Evolutionary conservation across 1,140 invertebrate species (phyloP).

Genomic region (Drosophila nikananu): DNA sequence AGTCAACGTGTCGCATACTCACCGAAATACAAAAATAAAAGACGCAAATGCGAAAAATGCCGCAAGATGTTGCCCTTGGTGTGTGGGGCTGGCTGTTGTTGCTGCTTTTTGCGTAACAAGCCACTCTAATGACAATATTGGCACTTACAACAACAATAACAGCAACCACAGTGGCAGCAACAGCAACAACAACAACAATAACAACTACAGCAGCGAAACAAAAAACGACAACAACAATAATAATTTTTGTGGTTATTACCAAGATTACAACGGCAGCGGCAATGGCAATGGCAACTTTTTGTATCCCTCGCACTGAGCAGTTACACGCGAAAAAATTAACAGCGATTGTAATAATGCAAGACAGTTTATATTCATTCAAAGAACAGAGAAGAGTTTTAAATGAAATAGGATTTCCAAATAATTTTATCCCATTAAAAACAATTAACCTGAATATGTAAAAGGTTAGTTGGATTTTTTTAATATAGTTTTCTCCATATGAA

Average conservation of each 20-base stretch:
- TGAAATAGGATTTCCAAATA: too few species aligned
- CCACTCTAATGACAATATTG: slow-evolving; percentile 83
- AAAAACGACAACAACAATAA: slow-evolving; percentile 69
- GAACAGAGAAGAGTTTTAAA: too few species aligned
- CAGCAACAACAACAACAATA: slow-evolving; percentile 26
- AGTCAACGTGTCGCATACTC: slow-evolving; percentile 74
- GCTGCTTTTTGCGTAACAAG: slow-evolving; percentile 77
- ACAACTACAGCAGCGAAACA: slow-evolving; percentile 21
- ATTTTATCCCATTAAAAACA: too few species aligned
- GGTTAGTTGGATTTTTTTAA: too few species aligned
- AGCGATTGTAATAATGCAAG: too few species aligned
- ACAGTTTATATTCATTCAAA: too few species aligned
- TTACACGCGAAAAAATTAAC: not conserved
- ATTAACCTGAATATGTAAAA: too few species aligned
- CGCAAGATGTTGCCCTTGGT: slow-evolving; percentile 76
- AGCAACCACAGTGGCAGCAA: slow-evolving; percentile 54
- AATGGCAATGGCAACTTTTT: slow-evolving; percentile 57
- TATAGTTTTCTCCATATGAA: too few species aligned
- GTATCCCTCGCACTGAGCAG: slow-evolving; percentile 1
- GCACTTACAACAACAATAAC: slow-evolving; percentile 78
- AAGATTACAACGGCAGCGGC: slow-evolving; percentile 75
- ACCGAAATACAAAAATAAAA: slow-evolving; percentile 71
- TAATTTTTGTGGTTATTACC: slow-evolving; percentile 75
- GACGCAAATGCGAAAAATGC: slow-evolving; percentile 78
- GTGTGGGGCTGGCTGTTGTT: slow-evolving; percentile 28